Evolutionary conservation across 2,113 vertebrate genomes (phyloP).

Genomic region (Danio rerio): GRCz12tu NC_133193.1:29166501-29167000

Average conservation of each 20-base stretch:
- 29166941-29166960: conserved; percentile 50
- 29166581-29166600: no score
- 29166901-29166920: conserved; percentile 18
- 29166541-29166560: no score
- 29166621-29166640: no score
- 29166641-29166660: no score
- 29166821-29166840: background rate
- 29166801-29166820: background rate
- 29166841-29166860: conserved; percentile 11
- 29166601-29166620: no score
- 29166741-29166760: background rate
- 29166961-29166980: conserved; percentile 20
- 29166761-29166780: background rate
- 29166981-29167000: conserved; percentile 34
- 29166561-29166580: no score
- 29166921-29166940: conserved; percentile 20
- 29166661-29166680: no score
- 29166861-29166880: conserved; percentile 14
- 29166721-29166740: no score
- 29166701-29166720: no score
- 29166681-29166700: no score
- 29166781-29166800: background rate
- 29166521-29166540: no score
- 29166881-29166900: conserved; percentile 38
- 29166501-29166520: no score